Percentiles rank a stretch among this genome's conserved stretches.
phyloP scores from a whole-genome alignment of 2,113 vertebrate species.

The Microtus oregoni region DNA sequence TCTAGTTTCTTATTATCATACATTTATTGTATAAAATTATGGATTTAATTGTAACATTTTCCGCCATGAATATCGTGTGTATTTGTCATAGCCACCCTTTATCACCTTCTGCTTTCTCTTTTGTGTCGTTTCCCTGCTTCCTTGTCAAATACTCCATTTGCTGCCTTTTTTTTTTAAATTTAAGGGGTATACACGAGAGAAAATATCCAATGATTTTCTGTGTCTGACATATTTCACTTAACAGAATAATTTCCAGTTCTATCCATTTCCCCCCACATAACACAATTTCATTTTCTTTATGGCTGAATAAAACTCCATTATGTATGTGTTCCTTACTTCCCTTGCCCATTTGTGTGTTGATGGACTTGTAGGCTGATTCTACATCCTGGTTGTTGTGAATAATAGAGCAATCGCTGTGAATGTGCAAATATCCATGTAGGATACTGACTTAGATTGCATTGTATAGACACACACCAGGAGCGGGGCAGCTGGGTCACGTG shows the following conservation, averaged over 20 bases:
- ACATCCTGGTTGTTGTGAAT: background rate
- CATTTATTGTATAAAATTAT: background rate
- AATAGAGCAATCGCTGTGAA: background rate
- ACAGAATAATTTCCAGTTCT: background rate
- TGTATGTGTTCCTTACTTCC: background rate
- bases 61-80: background rate
- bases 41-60: background rate
- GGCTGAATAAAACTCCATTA: background rate
- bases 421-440: background rate
- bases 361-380: background rate
- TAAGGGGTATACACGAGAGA: background rate
- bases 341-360: background rate
- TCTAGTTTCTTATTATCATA: background rate
- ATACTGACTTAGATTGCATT: background rate
- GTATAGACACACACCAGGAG: background rate
- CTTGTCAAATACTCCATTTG: background rate
- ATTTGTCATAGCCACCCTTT: background rate
- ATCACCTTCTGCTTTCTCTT: background rate
- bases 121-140: background rate
- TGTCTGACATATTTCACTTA: background rate
- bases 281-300: slow-evolving; percentile 1
- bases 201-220: background rate
- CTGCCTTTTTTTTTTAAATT: background rate
- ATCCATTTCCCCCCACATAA: background rate
- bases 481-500: background rate